Conservation (phyloP, 2,888 invertebrate genomes). For the Rotaria sp. region DNA sequence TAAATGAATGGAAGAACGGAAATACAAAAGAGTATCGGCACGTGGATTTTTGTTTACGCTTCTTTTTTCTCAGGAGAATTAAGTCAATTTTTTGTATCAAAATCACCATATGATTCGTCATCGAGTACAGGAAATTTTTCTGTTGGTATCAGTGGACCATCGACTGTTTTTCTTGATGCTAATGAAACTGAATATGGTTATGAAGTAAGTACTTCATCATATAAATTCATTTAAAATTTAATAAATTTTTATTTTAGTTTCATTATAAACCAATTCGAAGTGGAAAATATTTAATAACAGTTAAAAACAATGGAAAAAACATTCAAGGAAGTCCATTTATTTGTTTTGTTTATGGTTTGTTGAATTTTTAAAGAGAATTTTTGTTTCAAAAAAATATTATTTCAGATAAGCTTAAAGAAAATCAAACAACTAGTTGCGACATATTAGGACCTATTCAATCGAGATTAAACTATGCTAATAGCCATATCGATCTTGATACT, state of each 20-base stretch:
- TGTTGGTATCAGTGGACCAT: background rate
- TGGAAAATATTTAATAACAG: slow-evolving; percentile 1
- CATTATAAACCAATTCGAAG: background rate
- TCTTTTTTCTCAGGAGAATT: background rate
- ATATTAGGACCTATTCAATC: background rate
- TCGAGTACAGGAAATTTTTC: background rate
- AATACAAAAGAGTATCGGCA: background rate
- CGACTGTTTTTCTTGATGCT: background rate
- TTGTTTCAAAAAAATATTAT: background rate
- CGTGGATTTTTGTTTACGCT: no score
- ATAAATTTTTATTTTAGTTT: background rate
- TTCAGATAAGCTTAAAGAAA: slow-evolving; percentile 3
- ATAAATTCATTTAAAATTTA: no score
- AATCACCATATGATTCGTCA: background rate
- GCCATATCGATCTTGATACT: background rate
- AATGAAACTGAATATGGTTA: slow-evolving; percentile 1
- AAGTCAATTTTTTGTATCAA: slow-evolving; percentile 23
- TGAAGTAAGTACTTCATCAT: background rate
- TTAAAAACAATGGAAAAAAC: background rate
- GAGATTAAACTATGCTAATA: background rate
- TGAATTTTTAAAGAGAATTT: background rate
- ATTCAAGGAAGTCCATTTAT: slow-evolving; percentile 26
- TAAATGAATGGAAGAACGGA: background rate
- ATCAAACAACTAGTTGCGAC: background rate
- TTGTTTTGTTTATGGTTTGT: slow-evolving; percentile 9